phyloP scores from a whole-genome alignment of 2,797 vertebrate species.

The Molossus molossus region DNA sequence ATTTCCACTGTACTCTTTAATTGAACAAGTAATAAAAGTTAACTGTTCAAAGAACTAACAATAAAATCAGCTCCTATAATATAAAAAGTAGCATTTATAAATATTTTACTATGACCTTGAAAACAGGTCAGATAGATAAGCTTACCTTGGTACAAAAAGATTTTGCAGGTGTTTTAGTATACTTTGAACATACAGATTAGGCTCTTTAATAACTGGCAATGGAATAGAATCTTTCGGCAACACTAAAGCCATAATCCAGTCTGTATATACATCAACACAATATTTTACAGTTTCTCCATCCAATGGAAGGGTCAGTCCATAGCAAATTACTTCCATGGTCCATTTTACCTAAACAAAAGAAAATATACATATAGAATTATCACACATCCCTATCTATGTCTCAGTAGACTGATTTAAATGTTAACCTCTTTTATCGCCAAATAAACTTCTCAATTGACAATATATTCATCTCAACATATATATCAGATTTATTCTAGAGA shows the following conservation, averaged over 20 bases:
- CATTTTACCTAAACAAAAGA: slow-evolving; percentile 94
- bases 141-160: slow-evolving; percentile 97
- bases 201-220: slow-evolving; percentile 95
- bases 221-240: slow-evolving; percentile 95
- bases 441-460: slow-evolving; percentile 48
- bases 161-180: slow-evolving; percentile 96
- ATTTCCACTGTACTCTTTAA: slow-evolving; percentile 38
- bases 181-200: slow-evolving; percentile 95
- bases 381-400: slow-evolving; percentile 22
- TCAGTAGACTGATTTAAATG: slow-evolving; percentile 68
- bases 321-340: slow-evolving; percentile 98
- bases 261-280: slow-evolving; percentile 97
- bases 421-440: slow-evolving; percentile 54
- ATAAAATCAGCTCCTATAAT: slow-evolving; percentile 64
- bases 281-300: slow-evolving; percentile 96
- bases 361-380: slow-evolving; percentile 69
- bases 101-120: slow-evolving; percentile 50
- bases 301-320: slow-evolving; percentile 95
- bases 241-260: slow-evolving; percentile 97
- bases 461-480: slow-evolving; percentile 46
- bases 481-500: slow-evolving; percentile 31
- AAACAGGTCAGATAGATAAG: slow-evolving; percentile 26
- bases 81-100: slow-evolving; percentile 64
- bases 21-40: slow-evolving; percentile 33
- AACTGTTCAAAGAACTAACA: slow-evolving; percentile 66